Evolutionary conservation across 53 echinoderm and acorn worm species (phyloP), one percentile per base, ranked within the genome.

Genomic region (Stichopus horrens): DNA sequence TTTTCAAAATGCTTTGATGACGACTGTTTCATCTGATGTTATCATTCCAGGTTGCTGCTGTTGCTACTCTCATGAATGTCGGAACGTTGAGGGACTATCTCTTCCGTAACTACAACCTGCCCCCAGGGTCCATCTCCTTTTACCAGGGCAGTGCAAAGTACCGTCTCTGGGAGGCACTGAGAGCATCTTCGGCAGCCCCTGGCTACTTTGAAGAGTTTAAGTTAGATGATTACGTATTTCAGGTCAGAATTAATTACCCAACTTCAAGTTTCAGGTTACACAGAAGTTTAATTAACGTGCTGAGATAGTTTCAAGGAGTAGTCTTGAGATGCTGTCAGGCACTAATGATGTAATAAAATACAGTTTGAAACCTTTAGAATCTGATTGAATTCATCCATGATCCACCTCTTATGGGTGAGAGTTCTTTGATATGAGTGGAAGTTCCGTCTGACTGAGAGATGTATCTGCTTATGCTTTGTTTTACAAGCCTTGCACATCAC

Each of bases 121-220:
- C 98, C 53, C 87, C 90, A 9, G 94, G 93, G 53, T 80, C 91
- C 77, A 58, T 86, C 73, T 94, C 98, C 52, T 93, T 92, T 57
- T 97, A 97, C 89, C 90, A 90, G 76, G 98, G 98, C 7, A 91
- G 93, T 71, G 91, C 88, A 79, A 92, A 93, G 74, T 95, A 95
- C 86, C 89, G 90, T 54, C 88, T 93, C 21, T 95, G 98, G 93
- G 92, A 97, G 88, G 95, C 94, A 65, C 93, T 95, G 13, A 77
- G 95, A 73, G 98, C 98, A n/a, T 95, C 95, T 4, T 94, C 98
- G 4, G 98, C 98, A 9, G 98, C 98, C 52, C 98, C 98, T 16
- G 98, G 95, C 55, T 97, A 97, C 91, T 97, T 97, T 83, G 95
- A 97, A 77, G 97, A 97, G 81, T 95, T 89, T 88, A 95, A 97